Conservation (phyloP, 2,888 invertebrate species). For the Hymenopus coronatus region DNA sequence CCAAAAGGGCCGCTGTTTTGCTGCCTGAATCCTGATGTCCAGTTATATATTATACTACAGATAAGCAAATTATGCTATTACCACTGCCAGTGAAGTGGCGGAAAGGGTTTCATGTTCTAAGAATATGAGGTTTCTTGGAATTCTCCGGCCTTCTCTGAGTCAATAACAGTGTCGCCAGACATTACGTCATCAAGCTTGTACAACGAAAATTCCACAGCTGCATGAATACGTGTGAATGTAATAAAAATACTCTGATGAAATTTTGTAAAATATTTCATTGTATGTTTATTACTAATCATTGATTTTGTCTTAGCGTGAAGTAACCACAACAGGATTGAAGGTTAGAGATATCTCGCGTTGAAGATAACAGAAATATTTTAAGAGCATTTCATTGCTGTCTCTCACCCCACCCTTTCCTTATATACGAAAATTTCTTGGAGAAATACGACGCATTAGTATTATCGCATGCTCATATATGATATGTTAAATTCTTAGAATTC, state of each 20-base stretch:
- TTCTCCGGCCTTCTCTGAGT: background rate
- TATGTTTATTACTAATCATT: background rate
- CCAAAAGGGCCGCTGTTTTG: too few relatives aligned
- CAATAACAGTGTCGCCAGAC: background rate
- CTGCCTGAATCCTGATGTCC: too few relatives aligned
- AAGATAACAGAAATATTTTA: background rate
- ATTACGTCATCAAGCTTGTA: background rate
- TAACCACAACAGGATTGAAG: background rate
- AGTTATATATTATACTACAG: too few relatives aligned
- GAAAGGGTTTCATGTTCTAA: background rate
- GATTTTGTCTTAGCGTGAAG: background rate
- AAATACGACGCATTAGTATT: too few relatives aligned
- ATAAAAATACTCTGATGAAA: background rate
- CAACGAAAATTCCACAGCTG: background rate
- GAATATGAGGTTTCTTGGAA: background rate
- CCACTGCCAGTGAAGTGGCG: too few relatives aligned
- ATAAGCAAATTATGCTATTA: too few relatives aligned
- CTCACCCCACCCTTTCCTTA: too few relatives aligned
- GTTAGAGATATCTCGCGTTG: background rate
- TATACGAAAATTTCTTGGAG: too few relatives aligned
- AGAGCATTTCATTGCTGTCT: too few relatives aligned
- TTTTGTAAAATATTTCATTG: background rate
- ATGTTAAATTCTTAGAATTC: too few relatives aligned
- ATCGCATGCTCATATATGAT: too few relatives aligned
- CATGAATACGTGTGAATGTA: background rate